Conservation (phyloP, 2,113 vertebrate species). For the Dipodomys merriami region DNA sequence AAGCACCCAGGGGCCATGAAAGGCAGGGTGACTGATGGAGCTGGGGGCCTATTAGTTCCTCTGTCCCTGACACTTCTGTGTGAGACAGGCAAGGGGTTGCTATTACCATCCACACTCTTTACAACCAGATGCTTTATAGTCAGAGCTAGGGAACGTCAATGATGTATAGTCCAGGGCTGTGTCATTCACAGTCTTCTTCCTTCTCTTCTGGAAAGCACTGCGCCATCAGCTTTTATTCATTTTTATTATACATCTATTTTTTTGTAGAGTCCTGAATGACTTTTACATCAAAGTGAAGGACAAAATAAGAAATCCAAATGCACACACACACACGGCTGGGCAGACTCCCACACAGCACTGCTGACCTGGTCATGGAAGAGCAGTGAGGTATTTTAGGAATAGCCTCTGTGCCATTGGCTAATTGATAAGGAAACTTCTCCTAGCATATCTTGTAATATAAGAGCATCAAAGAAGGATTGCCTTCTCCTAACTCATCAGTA, state of each 20-base stretch:
- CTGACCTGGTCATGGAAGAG: background rate
- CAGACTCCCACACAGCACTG: background rate
- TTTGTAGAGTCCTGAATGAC: background rate
- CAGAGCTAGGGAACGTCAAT: background rate
- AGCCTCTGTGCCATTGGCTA: background rate
- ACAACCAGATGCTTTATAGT: background rate
- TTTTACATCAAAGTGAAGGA: slow-evolving; percentile 22
- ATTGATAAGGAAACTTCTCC: background rate
- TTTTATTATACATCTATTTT: slow-evolving; percentile 40
- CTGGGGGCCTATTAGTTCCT: background rate
- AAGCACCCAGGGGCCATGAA: background rate
- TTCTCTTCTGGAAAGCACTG: background rate
- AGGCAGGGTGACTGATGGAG: background rate
- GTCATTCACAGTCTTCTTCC: background rate
- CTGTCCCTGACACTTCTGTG: background rate
- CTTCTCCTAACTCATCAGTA: background rate
- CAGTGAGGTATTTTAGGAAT: slow-evolving; percentile 25
- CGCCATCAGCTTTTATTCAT: slow-evolving; percentile 23
- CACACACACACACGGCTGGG: background rate
- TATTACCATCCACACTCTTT: background rate
- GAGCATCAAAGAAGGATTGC: background rate
- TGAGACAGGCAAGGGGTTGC: background rate
- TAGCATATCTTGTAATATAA: background rate
- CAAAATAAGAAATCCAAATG: background rate
- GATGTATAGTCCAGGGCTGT: background rate